Base-by-base conservation (phyloP, 2,797 vertebrate species). In the Chromis chromis region DNA sequence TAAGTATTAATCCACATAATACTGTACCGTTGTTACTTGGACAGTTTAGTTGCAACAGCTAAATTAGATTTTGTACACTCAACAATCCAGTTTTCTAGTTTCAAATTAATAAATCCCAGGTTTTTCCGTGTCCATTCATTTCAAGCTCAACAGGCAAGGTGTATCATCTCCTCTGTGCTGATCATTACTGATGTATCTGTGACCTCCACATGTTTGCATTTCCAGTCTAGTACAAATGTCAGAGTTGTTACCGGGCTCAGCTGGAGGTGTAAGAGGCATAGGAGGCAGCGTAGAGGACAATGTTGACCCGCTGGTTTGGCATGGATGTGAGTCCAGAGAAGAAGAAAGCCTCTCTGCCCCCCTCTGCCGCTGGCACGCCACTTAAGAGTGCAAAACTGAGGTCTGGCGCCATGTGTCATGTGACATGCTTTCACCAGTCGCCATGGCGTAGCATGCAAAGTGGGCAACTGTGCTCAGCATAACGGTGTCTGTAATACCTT, bases 201-300 rank as follows among this genome's bases (percentile, higher is more conserved):
- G 25, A 69, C 24, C 11, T 42, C 40, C 12, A 24, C 24, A 28
- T 59, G 54, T 40, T 48, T 59, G 21, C 60, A 60, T 72, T 33
- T 58, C 24, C 40, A 52, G 63, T 61, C 48, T 40, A 58, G 53
- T 27, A 19, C 57, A 69, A 81, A 81, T 59, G 42, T 82, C 44
- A 82, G 68, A 78, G 78, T 79, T 64, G 80, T 94, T 95, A 95
- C 94, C 94, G 79, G 94, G 88, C 87, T 94, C 93, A 91, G 90
- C 87, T 85, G 93, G 92, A 91, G 92, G 91, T 85, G 90, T 90
- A 76, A 95, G 92, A 92, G 94, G 90, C 94, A 95, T 94, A 93
- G 88, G 92, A 90, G 69, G 87, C 88, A 82, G 81, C 46, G 85
- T 66, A 63, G 78, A 92, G 88, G 76, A 86, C 78, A 69, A 67